Conservation (phyloP, 1,140 invertebrate species). For the Calephelis virginiensis region DNA sequence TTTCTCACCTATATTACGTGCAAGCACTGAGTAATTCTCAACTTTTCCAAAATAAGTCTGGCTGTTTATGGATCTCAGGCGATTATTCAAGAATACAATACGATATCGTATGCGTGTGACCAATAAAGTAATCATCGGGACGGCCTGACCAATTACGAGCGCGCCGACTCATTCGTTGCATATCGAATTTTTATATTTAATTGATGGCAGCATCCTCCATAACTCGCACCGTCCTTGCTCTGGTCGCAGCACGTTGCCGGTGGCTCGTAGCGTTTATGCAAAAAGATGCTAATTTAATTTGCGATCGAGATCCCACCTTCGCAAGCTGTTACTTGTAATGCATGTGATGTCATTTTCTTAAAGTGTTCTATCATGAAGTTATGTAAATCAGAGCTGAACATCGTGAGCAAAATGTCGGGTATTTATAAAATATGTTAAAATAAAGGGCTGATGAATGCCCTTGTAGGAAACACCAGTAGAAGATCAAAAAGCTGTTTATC, state of each 20-base stretch:
- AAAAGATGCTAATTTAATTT: conserved; percentile 72
- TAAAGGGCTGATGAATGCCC: no score
- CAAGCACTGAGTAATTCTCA: no score
- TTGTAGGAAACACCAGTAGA: no score
- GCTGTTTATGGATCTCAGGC: no score
- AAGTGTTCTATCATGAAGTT: conserved; percentile 1
- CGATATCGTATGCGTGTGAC: conserved; percentile 49
- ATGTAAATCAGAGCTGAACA: conserved; percentile 1
- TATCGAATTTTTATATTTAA: conserved; percentile 71
- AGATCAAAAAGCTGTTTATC: no score
- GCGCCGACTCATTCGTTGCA: conserved; percentile 53
- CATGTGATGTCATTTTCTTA: conserved; percentile 15
- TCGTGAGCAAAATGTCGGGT: background rate
- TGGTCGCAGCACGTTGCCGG: conserved; percentile 30
- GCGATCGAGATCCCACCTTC: conserved; percentile 43
- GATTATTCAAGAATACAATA: conserved; percentile 38
- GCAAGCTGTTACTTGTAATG: conserved; percentile 14
- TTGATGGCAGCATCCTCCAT: conserved; percentile 49
- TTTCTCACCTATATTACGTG: no score
- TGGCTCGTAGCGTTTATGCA: conserved; percentile 56
- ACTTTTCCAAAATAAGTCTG: no score
- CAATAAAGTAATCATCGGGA: conserved; percentile 72
- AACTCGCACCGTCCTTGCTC: conserved; percentile 33
- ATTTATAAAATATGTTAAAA: no score
- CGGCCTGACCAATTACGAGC: conserved; percentile 57